phyloP scores from a whole-genome alignment of 2,113 vertebrate genomes.

The Machaerirhynchus nigripectus region DNA sequence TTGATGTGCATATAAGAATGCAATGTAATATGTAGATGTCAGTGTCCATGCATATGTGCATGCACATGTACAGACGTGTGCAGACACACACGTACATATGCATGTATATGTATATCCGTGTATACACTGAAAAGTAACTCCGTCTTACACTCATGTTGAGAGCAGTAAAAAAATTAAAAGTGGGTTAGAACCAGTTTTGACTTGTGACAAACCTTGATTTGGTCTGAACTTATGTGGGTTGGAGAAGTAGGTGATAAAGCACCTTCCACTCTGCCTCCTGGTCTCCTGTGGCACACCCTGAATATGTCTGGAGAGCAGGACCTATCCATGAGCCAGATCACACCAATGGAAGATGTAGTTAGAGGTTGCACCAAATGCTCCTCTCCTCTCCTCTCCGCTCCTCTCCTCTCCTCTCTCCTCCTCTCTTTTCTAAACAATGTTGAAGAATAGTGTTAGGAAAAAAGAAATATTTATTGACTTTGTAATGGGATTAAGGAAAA shows the following conservation, averaged over 20 bases:
- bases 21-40: neutral
- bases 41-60: too few relatives aligned
- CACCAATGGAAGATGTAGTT: neutral
- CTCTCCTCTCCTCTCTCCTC: neutral
- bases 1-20: neutral
- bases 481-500: constrained; percentile 61
- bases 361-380: neutral
- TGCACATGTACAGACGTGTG: too few relatives aligned
- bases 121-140: neutral
- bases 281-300: neutral
- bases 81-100: too few relatives aligned
- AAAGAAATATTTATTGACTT: constrained; percentile 68
- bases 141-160: neutral
- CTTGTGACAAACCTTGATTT: neutral
- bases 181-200: neutral
- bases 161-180: neutral
- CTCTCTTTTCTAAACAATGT: neutral
- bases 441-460: neutral
- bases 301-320: neutral
- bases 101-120: neutral
- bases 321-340: neutral
- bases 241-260: neutral
- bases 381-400: too few relatives aligned
- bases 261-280: neutral
- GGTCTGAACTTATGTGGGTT: neutral